These are phyloP conservation scores for Sisor rabdophorus DNA, from an alignment of 2,113 vertebrate genomes.

Conservation along the genomic window DNA sequence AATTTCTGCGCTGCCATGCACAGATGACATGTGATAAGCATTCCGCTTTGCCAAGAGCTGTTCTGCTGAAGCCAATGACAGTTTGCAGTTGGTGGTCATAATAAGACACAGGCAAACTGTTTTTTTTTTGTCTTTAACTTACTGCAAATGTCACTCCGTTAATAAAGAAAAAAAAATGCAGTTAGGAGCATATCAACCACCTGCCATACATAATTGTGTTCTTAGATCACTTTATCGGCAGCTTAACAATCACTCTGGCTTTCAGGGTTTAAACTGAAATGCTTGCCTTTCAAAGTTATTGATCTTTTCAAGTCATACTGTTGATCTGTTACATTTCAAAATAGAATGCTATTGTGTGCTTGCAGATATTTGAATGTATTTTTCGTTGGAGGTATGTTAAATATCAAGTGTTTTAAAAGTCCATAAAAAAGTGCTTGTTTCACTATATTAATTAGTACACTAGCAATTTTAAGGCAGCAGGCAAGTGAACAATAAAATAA, in stretches of 20 bases:
- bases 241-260: slow-evolving; percentile 43
- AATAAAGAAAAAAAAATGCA: slow-evolving; percentile 52
- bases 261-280: slow-evolving; percentile 33
- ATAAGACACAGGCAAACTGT: slow-evolving; percentile 57
- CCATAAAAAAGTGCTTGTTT: slow-evolving; percentile 1
- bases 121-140: slow-evolving; percentile 46
- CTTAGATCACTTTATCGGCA: slow-evolving; percentile 45
- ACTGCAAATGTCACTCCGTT: slow-evolving; percentile 45
- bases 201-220: slow-evolving; percentile 23
- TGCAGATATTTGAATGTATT: slow-evolving; percentile 21
- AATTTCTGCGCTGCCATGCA: slow-evolving; percentile 79
- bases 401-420: not conserved
- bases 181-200: slow-evolving; percentile 44
- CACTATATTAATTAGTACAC: not conserved
- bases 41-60: slow-evolving; percentile 71
- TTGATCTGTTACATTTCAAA: slow-evolving; percentile 33
- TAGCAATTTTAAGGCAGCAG: not conserved
- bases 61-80: slow-evolving; percentile 75
- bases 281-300: slow-evolving; percentile 42
- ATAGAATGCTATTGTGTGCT: slow-evolving; percentile 12
- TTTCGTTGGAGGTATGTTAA: not conserved
- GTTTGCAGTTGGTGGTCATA: slow-evolving; percentile 73
- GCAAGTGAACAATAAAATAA: not conserved
- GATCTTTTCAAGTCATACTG: slow-evolving; percentile 38
- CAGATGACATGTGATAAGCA: slow-evolving; percentile 82